Conservation (phyloP, 53 echinoderm and acorn worm species). For the Astropecten irregularis region DNA sequence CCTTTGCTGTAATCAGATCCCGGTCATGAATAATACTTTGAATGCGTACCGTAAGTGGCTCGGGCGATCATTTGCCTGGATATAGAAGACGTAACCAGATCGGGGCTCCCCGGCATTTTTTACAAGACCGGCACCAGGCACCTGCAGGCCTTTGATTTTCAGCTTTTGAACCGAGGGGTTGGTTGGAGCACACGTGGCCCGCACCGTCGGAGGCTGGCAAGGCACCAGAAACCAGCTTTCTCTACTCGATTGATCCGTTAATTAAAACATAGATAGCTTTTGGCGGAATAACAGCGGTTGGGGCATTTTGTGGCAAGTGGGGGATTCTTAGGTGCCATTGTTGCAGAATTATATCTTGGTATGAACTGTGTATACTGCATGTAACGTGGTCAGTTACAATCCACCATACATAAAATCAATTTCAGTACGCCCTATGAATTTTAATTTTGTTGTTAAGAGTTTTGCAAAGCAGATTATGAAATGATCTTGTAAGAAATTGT, state of each 20-base stretch:
- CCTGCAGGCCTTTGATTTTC: constrained; percentile 40
- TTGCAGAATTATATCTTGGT: background rate
- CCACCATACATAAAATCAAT: no score
- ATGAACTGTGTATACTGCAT: background rate
- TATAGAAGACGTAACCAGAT: constrained; percentile 41
- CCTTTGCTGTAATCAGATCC: constrained; percentile 40
- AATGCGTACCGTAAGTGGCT: constrained; percentile 10
- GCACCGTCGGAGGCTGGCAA: background rate
- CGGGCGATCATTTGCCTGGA: background rate
- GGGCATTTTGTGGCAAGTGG: no score
- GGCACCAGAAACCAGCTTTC: background rate
- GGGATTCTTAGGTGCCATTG: no score
- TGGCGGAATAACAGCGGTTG: background rate
- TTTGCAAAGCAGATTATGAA: no score
- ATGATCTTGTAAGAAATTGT: no score
- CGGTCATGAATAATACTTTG: constrained; percentile 40
- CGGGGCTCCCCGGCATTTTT: constrained; percentile 16
- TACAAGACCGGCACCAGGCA: background rate
- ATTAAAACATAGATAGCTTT: constrained; percentile 55
- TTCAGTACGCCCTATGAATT: no score
- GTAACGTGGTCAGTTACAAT: no score
- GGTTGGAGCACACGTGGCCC: constrained; percentile 5
- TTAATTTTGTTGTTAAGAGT: no score
- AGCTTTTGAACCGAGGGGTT: constrained; percentile 22
- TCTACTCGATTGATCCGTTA: constrained; percentile 23